Base-by-base conservation (phyloP, 2,888 invertebrate genomes). In the Julus scanicus region DNA sequence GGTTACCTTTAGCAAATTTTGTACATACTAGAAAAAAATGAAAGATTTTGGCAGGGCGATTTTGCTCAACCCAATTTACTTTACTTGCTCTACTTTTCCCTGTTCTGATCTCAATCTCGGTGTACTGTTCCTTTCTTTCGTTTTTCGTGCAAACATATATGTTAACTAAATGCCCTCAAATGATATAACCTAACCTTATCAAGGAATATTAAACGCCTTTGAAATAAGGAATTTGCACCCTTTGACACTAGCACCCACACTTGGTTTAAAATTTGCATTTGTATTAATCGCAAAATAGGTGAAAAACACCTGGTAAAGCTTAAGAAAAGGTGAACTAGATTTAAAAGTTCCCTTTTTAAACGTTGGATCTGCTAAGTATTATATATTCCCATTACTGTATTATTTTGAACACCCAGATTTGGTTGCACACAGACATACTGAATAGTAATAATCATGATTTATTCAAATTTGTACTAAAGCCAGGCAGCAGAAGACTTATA, bases 241-340 rank as follows among this genome's bases (percentile, higher is more conserved):
- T 63, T 63, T 20, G 63, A 63, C 63, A 63, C n/a, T 20, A 8
- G 20, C 63, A 63, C 63, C 63, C 20, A 63, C 63, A n/a, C 63
- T 20, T 20, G 8, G n/a, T 63, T 20, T 4, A n/a, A 63, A 63
- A 63, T 63, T n/a, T 63, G 4, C 63, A 63, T 63, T 20, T 63
- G 63, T 4, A n/a, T 63, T 63, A 63, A 20, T 63, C 6, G 63
- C n/a, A 63, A 63, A 63, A 63, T 63, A 63, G 63, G 63, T 63
- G 63, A 20, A 63, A 63, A 20, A 63, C 63, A 63, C 63, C n/a
- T 63, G 63, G 9, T n/a, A n/a, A n/a, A 63, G 8, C 9, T 1
- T n/a, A 63, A n/a, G n/a, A 63, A 63, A 63, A 63, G n/a, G 63
- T n/a, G 63, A 63, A n/a, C 20, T 63, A 63, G n/a, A 63, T 20